phyloP scores from a whole-genome alignment of 2,888 invertebrate genomes.

The Neria commutata region DNA sequence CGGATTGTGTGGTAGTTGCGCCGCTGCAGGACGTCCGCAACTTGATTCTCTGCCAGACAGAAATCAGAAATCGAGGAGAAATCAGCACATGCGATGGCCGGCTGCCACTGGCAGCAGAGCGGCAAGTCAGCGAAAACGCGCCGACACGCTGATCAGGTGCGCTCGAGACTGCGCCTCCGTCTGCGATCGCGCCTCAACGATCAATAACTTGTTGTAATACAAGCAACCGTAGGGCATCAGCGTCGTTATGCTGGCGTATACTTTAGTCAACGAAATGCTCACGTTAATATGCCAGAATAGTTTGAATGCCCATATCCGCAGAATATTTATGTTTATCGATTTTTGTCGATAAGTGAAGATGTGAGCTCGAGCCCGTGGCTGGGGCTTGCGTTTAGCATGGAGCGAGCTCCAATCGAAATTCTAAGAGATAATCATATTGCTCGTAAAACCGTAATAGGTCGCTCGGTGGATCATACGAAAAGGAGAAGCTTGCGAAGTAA shows the following conservation, averaged over 20 bases:
- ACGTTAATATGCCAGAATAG: background rate
- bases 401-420: background rate
- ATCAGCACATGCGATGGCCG: background rate
- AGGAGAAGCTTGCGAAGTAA: no score
- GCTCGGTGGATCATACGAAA: no score
- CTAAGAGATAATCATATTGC: background rate
- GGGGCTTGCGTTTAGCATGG: background rate
- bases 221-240: conserved; percentile 48
- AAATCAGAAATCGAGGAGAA: conserved; percentile 6
- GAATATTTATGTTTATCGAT: conserved; percentile 52
- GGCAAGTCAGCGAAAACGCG: no score
- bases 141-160: background rate
- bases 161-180: conserved; percentile 39
- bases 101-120: no score
- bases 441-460: background rate
- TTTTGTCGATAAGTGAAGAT: conserved; percentile 40
- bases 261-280: background rate
- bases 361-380: background rate
- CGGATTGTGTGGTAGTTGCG: no score
- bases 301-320: conserved; percentile 18
- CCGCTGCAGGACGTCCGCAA: no score
- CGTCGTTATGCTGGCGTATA: conserved; percentile 47
- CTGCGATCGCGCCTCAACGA: no score
- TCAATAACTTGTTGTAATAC: conserved; percentile 54
- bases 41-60: background rate